phyloP scores from a whole-genome alignment of 2,888 invertebrate species.

The Melikaiella ostensackeni region DNA sequence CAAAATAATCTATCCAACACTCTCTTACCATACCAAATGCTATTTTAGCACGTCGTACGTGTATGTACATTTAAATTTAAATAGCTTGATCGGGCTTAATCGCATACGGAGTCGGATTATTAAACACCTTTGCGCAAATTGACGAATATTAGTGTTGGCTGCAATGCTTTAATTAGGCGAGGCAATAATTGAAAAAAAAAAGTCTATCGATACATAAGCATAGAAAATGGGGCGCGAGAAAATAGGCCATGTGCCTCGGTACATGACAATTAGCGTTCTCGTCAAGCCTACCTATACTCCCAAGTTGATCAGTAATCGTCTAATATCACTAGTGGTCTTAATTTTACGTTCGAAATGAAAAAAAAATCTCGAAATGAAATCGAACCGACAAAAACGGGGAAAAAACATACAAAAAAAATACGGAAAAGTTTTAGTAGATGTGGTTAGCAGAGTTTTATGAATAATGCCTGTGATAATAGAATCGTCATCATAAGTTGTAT shows the following conservation, averaged over 20 bases:
- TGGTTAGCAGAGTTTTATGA: conserved; percentile 77
- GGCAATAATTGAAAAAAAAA: conserved; percentile 39
- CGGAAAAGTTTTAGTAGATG: conserved; percentile 74
- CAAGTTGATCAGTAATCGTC: conserved; percentile 71
- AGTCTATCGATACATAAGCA: conserved; percentile 40
- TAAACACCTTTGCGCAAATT: conserved; percentile 35
- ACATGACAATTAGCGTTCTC: conserved; percentile 43
- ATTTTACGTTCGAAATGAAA: conserved; percentile 64
- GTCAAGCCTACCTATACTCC: conserved; percentile 69
- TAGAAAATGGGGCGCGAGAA: conserved; percentile 31
- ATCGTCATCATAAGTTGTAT: conserved; percentile 85
- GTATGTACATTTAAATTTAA: conserved; percentile 54
- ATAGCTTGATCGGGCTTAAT: conserved; percentile 54
- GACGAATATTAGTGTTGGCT: conserved; percentile 35
- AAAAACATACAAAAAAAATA: conserved; percentile 64
- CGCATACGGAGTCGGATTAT: conserved; percentile 35
- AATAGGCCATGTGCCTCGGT: conserved; percentile 30
- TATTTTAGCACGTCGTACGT: conserved; percentile 66
- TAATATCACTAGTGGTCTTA: conserved; percentile 74
- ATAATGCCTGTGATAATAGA: conserved; percentile 85
- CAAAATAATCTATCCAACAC: conserved; percentile 22
- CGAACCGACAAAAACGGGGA: conserved; percentile 52
- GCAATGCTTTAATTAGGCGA: conserved; percentile 37
- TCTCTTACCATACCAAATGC: conserved; percentile 73
- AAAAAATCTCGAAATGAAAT: conserved; percentile 40